Evolutionary conservation across 1,140 invertebrate species (phyloP).

Genomic region (Hycleus cichorii): DNA sequence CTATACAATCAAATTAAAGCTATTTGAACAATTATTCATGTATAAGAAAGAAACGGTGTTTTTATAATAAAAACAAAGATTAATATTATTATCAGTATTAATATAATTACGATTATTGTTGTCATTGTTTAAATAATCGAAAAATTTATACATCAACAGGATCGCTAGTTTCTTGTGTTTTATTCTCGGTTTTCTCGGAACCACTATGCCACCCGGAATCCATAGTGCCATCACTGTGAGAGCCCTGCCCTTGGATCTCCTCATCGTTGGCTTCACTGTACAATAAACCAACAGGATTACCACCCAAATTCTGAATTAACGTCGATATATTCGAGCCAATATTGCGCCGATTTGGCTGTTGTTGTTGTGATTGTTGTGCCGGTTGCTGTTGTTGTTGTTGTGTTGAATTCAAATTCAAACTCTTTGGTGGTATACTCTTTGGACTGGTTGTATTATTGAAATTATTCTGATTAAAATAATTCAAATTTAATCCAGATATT

Average conservation of each 20-base stretch:
- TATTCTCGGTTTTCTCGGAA: slow-evolving; percentile 34
- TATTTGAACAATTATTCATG: slow-evolving; percentile 5
- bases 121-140: too few relatives aligned
- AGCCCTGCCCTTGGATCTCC: slow-evolving; percentile 30
- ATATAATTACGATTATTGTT: too few relatives aligned
- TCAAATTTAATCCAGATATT: slow-evolving; percentile 35
- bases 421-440: slow-evolving; percentile 33
- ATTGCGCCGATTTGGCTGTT: slow-evolving; percentile 23
- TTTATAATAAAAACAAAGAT: too few relatives aligned
- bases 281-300: slow-evolving; percentile 36
- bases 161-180: slow-evolving; percentile 13
- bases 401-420: slow-evolving; percentile 25
- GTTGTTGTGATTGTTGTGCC: too few relatives aligned
- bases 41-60: neutral
- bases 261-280: slow-evolving; percentile 38
- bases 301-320: slow-evolving; percentile 40
- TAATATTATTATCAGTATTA: too few relatives aligned
- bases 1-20: slow-evolving; percentile 6
- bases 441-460: slow-evolving; percentile 19
- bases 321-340: slow-evolving; percentile 39
- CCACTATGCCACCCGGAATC: slow-evolving; percentile 42
- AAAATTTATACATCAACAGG: slow-evolving; percentile 23
- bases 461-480: slow-evolving; percentile 28
- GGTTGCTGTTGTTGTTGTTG: too few relatives aligned
- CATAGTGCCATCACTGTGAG: slow-evolving; percentile 39